These are phyloP conservation scores for Temnothorax unifasciatus DNA, from an alignment of 2,888 invertebrate species.

Conservation along the genomic window DNA sequence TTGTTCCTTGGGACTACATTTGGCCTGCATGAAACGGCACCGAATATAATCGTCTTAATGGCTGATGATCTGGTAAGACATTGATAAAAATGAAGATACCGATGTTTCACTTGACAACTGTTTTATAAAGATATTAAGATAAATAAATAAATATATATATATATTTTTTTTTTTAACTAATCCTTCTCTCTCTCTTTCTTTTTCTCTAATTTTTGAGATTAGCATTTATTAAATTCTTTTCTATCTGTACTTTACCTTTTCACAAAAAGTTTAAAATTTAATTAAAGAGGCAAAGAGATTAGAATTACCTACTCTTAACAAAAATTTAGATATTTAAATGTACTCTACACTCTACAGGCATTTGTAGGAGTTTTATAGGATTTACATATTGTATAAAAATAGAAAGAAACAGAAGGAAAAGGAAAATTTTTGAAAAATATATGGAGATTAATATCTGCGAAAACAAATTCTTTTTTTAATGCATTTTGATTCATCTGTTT, in stretches of 20 bases:
- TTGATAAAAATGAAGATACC: not conserved
- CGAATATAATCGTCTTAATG: slow-evolving; percentile 88
- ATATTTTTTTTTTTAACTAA: not conserved
- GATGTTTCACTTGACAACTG: not conserved
- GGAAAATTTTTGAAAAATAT: not conserved
- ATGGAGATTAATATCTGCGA: not conserved
- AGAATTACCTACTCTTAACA: not conserved
- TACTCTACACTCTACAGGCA: not conserved
- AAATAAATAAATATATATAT: not conserved
- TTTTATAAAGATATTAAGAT: not conserved
- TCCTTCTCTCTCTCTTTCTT: not conserved
- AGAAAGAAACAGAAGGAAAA: not conserved
- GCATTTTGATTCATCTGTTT: not conserved
- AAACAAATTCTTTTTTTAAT: not conserved
- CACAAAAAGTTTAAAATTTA: not conserved
- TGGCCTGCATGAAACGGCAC: slow-evolving; percentile 82
- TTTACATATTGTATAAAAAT: not conserved
- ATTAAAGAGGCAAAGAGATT: not conserved
- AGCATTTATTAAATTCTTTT: not conserved
- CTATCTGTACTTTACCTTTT: not conserved
- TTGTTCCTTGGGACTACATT: slow-evolving; percentile 53
- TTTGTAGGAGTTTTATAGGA: not conserved
- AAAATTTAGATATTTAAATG: not conserved
- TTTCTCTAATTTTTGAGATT: not conserved
- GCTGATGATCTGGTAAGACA: slow-evolving; percentile 88